Evolutionary conservation across 2,113 vertebrate genomes (phyloP), one percentile per base, ranked within the genome.

Genomic region (Eolophus roseicapilla): DNA sequence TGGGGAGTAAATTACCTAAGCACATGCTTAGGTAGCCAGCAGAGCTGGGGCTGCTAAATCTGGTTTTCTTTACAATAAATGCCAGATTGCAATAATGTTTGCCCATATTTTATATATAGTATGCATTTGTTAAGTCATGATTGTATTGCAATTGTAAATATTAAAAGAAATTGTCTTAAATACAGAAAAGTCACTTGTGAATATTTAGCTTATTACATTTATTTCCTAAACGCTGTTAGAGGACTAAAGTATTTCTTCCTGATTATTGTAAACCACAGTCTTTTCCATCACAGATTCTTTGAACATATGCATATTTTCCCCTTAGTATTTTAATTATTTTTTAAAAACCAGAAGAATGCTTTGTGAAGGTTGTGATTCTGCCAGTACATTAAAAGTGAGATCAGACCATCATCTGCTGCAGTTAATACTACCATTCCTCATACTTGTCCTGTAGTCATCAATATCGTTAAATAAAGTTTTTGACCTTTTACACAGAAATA

Each of bases 161-260:
- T 53, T 82, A 80, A 82, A 93, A 62, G 4, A 95, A 82, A 60
- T 55, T 65, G 31, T 64, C 17, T 44, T 57, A 89, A 59, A 64
- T 12, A 14, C 19, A 83, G 49, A 75, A 89, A 82, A 93, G 28
- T 65, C 17, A 80, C 17, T 68, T 86, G 47, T 46, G 62, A 88
- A 43, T 47, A 90, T 82, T 94, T 79, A 74, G n/a, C 25, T 86
- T 67, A 95, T 93, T 71, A 76, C 3, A 71, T 78, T 92, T 82
- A 80, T 88, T 93, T 86, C 19, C 65, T 83, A 83, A 91, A 33
- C 59, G 24, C 52, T 70, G 10, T 41, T 35, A 57, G 41, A 31
- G 20, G 44, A 76, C 35, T 35, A 90, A 52, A 86, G 33, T 13
- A 62, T n/a, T 82, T 84, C 55, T 33, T 50, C 15, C 47, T 41